phyloP scores from a whole-genome alignment of 2,797 vertebrate genomes.

The Enteromius thamalakanensis region DNA sequence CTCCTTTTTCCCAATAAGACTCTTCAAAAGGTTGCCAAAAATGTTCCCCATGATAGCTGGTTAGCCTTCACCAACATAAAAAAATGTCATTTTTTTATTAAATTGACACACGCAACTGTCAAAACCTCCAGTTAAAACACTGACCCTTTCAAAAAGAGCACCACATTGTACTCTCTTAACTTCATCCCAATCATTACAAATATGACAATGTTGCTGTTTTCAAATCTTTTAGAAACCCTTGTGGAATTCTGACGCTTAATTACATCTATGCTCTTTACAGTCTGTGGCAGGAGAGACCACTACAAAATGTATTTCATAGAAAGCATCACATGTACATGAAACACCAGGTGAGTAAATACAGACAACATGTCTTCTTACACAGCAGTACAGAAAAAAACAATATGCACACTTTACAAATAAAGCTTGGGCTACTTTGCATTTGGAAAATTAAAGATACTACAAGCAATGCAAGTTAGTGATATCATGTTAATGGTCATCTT shows the following conservation, averaged over 20 bases:
- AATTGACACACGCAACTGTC: background rate
- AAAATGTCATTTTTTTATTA: background rate
- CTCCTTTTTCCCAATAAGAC: conserved; percentile 96
- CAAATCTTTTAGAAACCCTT: conserved; percentile 20
- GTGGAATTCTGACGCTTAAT: conserved; percentile 19
- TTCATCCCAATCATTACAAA: background rate
- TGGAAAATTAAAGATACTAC: conserved; percentile 31
- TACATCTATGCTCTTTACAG: conserved; percentile 4
- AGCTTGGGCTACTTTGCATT: conserved; percentile 42
- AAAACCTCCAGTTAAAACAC: background rate
- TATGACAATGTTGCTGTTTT: background rate
- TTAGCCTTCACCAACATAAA: conserved; percentile 55
- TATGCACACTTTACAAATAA: conserved; percentile 60
- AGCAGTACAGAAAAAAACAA: conserved; percentile 48
- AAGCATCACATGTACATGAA: conserved; percentile 3
- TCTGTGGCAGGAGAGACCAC: background rate
- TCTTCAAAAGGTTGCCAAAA: conserved; percentile 93
- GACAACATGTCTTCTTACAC: conserved; percentile 21
- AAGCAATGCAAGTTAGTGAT: background rate
- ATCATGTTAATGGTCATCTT: conserved; percentile 50
- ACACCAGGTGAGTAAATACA: background rate
- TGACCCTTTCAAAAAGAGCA: background rate
- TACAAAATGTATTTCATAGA: conserved; percentile 7
- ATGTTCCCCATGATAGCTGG: conserved; percentile 90
- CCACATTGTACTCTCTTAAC: background rate